Evolutionary conservation across 1,140 invertebrate genomes (phyloP).

Genomic region (Bombus confusus): DNA sequence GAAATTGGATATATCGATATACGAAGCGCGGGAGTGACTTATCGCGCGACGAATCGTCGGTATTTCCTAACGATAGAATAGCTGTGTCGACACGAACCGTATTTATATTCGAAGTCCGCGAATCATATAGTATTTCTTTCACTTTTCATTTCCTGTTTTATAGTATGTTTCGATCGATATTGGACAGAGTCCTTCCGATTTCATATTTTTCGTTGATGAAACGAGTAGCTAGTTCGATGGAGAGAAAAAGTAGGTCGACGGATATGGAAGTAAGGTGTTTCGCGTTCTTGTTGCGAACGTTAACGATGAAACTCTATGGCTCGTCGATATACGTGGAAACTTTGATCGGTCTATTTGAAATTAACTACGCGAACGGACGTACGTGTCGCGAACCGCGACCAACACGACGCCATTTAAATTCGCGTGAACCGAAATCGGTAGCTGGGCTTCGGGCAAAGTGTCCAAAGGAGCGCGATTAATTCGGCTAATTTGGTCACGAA

Average conservation of each 20-base stretch:
- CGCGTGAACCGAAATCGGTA: background rate
- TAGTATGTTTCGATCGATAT: background rate
- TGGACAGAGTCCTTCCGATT: background rate
- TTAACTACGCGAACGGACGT: background rate
- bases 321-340: background rate
- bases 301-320: too few species aligned
- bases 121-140: background rate
- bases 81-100: accelerated
- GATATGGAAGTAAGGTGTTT: background rate
- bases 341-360: background rate
- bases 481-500: conserved; percentile 38
- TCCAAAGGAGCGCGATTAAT: conserved; percentile 1
- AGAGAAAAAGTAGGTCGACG: background rate
- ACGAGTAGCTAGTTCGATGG: background rate
- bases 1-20: background rate
- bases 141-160: too few species aligned
- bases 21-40: background rate
- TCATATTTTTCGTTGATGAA: background rate
- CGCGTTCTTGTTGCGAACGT: too few species aligned
- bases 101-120: background rate
- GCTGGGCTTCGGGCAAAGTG: background rate
- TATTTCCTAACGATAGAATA: background rate
- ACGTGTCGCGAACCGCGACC: too few species aligned
- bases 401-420: background rate
- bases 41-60: background rate